Percentiles rank a stretch among this genome's conserved stretches.
phyloP scores from a whole-genome alignment of 2,888 invertebrate species.

The Perithous albicinctus region DNA sequence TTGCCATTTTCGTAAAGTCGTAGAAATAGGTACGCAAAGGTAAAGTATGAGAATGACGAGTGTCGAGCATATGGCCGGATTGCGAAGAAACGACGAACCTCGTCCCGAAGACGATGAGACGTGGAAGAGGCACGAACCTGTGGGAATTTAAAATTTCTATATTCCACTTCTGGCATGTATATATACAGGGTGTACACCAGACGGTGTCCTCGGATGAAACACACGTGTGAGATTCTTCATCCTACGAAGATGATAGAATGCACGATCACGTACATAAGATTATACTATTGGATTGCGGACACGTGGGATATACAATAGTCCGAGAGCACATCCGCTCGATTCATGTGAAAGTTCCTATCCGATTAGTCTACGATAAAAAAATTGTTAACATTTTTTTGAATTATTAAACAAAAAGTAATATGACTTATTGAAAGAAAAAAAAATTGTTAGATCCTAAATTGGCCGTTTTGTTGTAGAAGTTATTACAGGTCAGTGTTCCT shows the following conservation, averaged over 20 bases:
- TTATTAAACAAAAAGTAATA: not conserved
- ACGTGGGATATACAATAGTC: not conserved
- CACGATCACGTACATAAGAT: slow-evolving; percentile 51
- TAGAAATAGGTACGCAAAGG: not conserved
- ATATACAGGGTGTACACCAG: slow-evolving; percentile 16
- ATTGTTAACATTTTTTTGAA: not conserved
- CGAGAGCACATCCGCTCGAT: slow-evolving; percentile 21
- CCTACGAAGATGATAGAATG: slow-evolving; percentile 17
- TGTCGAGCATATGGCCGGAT: slow-evolving; percentile 53
- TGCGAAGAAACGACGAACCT: slow-evolving; percentile 28
- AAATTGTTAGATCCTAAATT: too few species aligned
- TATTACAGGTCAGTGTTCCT: too few species aligned
- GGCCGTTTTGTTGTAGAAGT: too few species aligned
- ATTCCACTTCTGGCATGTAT: not conserved
- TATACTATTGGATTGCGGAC: slow-evolving; percentile 23
- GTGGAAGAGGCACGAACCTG: slow-evolving; percentile 55
- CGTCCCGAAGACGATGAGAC: slow-evolving; percentile 31
- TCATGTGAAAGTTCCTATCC: slow-evolving; percentile 1
- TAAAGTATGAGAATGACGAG: slow-evolving; percentile 22
- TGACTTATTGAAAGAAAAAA: not conserved
- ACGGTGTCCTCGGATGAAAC: slow-evolving; percentile 8
- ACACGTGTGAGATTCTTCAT: slow-evolving; percentile 45
- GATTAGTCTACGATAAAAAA: not conserved
- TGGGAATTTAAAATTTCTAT: slow-evolving; percentile 43
- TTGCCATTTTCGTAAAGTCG: slow-evolving; percentile 31